phyloP scores from a whole-genome alignment of 2,888 invertebrate genomes.

The Chrysomela aeneicollis region DNA sequence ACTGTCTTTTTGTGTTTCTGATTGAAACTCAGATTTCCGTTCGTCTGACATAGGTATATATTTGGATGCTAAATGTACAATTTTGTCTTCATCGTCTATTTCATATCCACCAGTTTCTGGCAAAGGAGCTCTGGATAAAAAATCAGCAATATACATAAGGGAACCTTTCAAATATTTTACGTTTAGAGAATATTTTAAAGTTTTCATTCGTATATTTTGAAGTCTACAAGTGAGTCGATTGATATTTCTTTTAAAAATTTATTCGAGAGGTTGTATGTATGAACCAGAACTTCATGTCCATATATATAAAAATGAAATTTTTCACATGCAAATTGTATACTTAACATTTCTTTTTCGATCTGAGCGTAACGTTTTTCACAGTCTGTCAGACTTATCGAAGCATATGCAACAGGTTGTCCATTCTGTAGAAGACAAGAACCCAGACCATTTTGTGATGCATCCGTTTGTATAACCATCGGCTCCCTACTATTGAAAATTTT shows the following conservation, averaged over 20 bases:
- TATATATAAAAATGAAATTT: background rate
- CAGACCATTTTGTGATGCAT: background rate
- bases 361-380: background rate
- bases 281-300: background rate
- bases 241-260: background rate
- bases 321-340: background rate
- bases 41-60: background rate
- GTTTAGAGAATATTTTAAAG: background rate
- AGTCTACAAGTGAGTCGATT: background rate
- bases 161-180: constrained; percentile 5
- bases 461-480: background rate
- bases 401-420: constrained; percentile 4
- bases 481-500: background rate
- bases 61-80: constrained; percentile 1
- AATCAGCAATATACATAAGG: too few species aligned
- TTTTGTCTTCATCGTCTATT: constrained; percentile 2
- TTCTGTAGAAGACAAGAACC: constrained; percentile 2
- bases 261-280: constrained; percentile 2
- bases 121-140: background rate
- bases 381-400: background rate
- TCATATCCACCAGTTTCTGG: background rate
- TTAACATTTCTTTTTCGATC: background rate
- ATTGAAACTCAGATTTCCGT: background rate
- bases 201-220: too few species aligned
- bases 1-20: background rate